Base-by-base conservation (phyloP, 2,888 invertebrate genomes). In the Cremastinae sp. region DNA sequence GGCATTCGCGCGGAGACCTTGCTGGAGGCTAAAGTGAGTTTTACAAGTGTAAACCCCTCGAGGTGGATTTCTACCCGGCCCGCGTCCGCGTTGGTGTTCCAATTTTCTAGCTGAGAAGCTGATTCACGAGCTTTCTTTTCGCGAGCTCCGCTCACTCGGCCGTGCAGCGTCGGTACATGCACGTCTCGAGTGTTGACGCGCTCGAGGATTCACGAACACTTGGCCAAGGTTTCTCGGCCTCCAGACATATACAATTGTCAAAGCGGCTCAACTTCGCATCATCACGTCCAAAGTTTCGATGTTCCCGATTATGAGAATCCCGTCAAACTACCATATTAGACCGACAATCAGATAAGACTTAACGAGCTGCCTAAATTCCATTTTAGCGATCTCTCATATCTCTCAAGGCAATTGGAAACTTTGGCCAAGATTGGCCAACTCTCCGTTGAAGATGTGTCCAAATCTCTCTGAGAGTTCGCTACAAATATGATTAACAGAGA, bases 11-110 rank as follows among this genome's bases (percentile, higher is more conserved):
- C 39, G 12, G 35, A 39, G 71, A 72, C 75, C 68, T 75, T 72
- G 62, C 41, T n/a, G 9, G 39, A 53, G 49, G 68, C 37, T 66
- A 16, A 58, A 76, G 53, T 53, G 64, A 69, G 66, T 68, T 61
- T 56, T 41, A 64, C 49, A 49, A 58, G 68, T 72, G 66, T 58
- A 58, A 55, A 73, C n/a, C 72, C 64, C 72, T 76, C 18, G 72
- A 64, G 66, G 58, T 3, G 28, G 5, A 5, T 28, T 28, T 28
- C 5, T 5, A 5, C 28, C 28, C 2, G 2, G 2, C 28, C 28
- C 5, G 28, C 28, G 28, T 5, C 56, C 47, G 22, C 53, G 64
- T 53, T 59, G 41, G 53, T 58, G 76, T 76, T 59, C 72, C 76
- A 76, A 69, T 73, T 76, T 76, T 56, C 39, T 68, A 35, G 53